Evolutionary conservation across 1,140 invertebrate species (phyloP).

Genomic region (Ruditapes philippinarum): DNA sequence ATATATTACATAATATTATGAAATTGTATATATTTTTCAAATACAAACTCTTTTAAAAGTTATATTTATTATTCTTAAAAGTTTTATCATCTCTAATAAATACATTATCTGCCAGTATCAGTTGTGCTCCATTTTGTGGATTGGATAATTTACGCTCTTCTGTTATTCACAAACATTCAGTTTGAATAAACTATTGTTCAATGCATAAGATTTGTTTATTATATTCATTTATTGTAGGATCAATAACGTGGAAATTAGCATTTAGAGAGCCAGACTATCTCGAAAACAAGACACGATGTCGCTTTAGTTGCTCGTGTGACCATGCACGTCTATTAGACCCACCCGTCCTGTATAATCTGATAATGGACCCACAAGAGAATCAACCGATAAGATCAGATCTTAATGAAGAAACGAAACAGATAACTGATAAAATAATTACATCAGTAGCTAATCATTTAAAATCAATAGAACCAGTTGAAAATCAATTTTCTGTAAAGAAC

Average conservation of each 20-base stretch:
- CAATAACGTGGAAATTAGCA: background rate
- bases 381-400: background rate
- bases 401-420: background rate
- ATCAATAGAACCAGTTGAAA: background rate
- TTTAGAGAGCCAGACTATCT: constrained; percentile 1
- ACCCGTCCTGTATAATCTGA: background rate
- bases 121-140: no score
- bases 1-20: no score
- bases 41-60: no score
- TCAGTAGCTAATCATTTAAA: background rate
- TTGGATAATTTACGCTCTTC: no score
- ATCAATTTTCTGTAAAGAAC: background rate
- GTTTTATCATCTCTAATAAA: no score
- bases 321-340: background rate
- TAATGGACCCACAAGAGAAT: background rate
- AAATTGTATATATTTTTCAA: no score
- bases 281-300: background rate
- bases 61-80: no score
- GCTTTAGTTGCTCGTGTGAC: background rate
- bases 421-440: background rate
- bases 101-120: no score
- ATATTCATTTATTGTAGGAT: background rate
- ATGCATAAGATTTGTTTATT: no score
- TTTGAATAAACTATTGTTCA: no score
- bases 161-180: no score